Evolutionary conservation across 1,140 invertebrate species (phyloP), one percentile per base, ranked within the genome.

Genomic region (Drosophila nigrodunni): DNA sequence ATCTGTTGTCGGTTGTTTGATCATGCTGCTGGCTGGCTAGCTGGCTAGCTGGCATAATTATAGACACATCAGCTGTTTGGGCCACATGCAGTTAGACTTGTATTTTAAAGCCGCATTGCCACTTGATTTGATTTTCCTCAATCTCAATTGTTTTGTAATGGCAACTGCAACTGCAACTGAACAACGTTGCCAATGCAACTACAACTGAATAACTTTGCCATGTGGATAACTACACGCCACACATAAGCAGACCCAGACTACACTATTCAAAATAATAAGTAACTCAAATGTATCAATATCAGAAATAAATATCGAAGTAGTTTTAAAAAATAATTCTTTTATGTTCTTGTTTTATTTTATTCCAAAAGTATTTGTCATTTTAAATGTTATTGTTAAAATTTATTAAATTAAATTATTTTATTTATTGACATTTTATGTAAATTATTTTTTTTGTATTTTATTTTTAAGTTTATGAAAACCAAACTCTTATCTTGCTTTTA

Each of bases 141-240:
- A 82, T 78, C 82, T 77, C 85, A 88, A 88, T 88, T 88, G 85
- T 89, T 88, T 88, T 89, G 85, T 88, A 88, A 88, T 88, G 77
- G 69, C 66, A 86, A 69, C 64, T 66, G 67, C 73, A 73, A 68
- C 49, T 61, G 46, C 57, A 72, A 57, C 41, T 57, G 57, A 41
- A 30, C 46, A 47, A 43, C 60, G 44, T 35, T 8, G 54, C 55
- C 18, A 39, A 35, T 25, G 44, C 70, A 59, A 49, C 70, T 59
- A 39, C 70, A 67, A 64, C 59, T 75, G 25, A 30, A 30, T 30
- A 30, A 30, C 25, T 30, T 30, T 30, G 59, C 25, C 44, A 21
- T 47, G 65, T 57, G 44, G 44, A 55, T 60, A 60, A 50, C 37
- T 55, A 66, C 35, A 46, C 30, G 69, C 52, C 43, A 58, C 60